These are phyloP conservation scores for Trididemnum nubilum DNA, from an alignment of 23 tunicate species.

Conservation along the genomic window DNA sequence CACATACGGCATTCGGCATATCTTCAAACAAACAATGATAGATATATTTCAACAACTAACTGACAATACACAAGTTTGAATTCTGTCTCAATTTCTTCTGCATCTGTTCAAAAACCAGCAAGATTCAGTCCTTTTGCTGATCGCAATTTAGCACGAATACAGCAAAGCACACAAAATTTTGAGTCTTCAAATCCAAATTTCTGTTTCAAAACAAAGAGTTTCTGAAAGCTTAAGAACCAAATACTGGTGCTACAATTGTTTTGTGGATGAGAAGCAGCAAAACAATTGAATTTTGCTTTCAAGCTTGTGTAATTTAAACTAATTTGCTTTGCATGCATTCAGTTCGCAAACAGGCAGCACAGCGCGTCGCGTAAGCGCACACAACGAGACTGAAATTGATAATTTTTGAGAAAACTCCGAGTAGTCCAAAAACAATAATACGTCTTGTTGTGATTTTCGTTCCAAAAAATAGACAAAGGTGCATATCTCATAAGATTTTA, in stretches of 20 bases:
- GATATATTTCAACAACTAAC: no score
- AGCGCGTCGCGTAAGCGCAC: neutral
- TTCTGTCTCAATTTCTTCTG: no score
- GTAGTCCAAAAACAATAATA: no score
- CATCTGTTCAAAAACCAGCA: neutral
- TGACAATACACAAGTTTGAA: neutral
- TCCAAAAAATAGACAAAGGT: no score
- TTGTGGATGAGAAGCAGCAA: constrained; percentile 36
- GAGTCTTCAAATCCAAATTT: no score
- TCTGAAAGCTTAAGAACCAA: no score
- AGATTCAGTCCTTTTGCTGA: neutral
- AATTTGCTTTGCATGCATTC: neutral
- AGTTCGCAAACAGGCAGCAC: neutral
- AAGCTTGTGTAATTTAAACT: neutral
- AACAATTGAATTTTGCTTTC: constrained; percentile 18
- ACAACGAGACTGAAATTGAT: neutral
- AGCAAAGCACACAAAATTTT: neutral
- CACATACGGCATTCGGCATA: no score
- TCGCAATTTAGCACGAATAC: constrained; percentile 42
- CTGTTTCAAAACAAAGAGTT: no score
- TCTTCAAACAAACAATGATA: no score
- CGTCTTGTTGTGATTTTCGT: no score
- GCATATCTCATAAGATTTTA: no score
- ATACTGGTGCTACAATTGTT: constrained; percentile 3
- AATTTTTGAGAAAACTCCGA: no score